These are phyloP conservation scores for Desoria tigrina DNA, from an alignment of 2,888 invertebrate species.

Conservation along the genomic window DNA sequence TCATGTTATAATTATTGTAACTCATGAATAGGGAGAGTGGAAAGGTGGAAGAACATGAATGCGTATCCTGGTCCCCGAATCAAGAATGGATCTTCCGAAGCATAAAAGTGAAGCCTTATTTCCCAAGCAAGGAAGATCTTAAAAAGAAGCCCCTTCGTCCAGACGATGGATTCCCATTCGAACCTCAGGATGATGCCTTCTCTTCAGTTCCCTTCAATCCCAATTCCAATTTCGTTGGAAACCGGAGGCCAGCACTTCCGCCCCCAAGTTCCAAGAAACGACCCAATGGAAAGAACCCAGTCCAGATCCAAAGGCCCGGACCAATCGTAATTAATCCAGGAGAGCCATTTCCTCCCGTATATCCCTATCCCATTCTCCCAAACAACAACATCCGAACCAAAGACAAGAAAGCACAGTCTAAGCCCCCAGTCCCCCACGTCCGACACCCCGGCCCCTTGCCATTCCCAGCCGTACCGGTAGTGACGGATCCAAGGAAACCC, in stretches of 20 bases:
- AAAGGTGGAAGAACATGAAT: slow-evolving; percentile 46
- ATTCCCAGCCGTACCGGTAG: slow-evolving; percentile 37
- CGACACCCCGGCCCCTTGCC: slow-evolving; percentile 39
- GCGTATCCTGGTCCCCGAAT: slow-evolving; percentile 46
- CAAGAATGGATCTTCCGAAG: slow-evolving; percentile 48
- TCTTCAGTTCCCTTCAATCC: slow-evolving; percentile 17
- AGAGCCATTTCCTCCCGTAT: slow-evolving; percentile 41
- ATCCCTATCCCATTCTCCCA: slow-evolving; percentile 36
- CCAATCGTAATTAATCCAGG: slow-evolving; percentile 35
- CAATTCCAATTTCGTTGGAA: slow-evolving; percentile 11
- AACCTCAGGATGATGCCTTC: slow-evolving; percentile 33
- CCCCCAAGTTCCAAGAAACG: slow-evolving; percentile 11
- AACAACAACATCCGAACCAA: slow-evolving; percentile 19
- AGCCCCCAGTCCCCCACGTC: slow-evolving; percentile 40
- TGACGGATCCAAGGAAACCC: slow-evolving; percentile 31
- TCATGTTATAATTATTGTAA: too few species aligned
- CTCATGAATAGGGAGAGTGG: slow-evolving; percentile 41
- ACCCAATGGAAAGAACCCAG: slow-evolving; percentile 4
- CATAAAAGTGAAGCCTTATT: slow-evolving; percentile 47
- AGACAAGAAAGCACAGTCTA: slow-evolving; percentile 17
- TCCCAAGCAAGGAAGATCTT: slow-evolving; percentile 41
- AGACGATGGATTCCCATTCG: slow-evolving; percentile 39
- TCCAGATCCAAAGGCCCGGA: slow-evolving; percentile 26
- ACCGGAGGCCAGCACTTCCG: background rate
- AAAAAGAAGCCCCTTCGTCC: slow-evolving; percentile 37